Evolutionary conservation across 1,140 invertebrate genomes (phyloP).

Genomic region (Pseudomyrmex concolor): DNA sequence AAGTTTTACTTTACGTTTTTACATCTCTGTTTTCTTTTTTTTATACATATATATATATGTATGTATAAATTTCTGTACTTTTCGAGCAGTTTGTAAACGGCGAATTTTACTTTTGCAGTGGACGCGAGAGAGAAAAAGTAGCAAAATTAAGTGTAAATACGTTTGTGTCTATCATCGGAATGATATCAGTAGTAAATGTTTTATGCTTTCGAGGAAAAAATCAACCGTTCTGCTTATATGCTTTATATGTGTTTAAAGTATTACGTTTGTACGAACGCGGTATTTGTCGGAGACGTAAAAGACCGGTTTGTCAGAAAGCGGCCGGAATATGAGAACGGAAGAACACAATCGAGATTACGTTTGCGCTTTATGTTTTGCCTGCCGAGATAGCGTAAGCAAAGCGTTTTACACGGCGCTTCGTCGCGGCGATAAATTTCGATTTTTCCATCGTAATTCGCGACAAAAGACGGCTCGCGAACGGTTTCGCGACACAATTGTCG

Average conservation of each 20-base stretch:
- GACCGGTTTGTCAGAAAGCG: background rate
- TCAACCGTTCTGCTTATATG: background rate
- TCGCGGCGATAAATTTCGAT: conserved; percentile 39
- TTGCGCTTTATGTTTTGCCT: conserved; percentile 22
- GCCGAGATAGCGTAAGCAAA: conserved; percentile 25
- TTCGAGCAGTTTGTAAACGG: background rate
- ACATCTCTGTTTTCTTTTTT: background rate
- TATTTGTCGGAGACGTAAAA: background rate
- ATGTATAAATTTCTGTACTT: background rate
- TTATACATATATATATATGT: background rate
- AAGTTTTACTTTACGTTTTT: conserved; percentile 44
- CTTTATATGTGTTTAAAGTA: conserved; percentile 19
- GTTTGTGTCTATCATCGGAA: background rate
- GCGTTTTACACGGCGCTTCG: conserved; percentile 18
- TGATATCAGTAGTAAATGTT: background rate
- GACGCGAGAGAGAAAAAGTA: no score
- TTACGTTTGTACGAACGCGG: background rate
- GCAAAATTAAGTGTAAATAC: conserved; percentile 10
- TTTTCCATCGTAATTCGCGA: conserved; percentile 21
- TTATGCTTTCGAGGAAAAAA: background rate
- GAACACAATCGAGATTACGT: conserved; percentile 27
- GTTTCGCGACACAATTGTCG: conserved; percentile 43
- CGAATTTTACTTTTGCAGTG: background rate
- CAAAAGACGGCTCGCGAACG: conserved; percentile 24
- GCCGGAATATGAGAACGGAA: conserved; percentile 15